phyloP scores from a whole-genome alignment of 1,140 invertebrate species.

The Uloborus diversus region DNA sequence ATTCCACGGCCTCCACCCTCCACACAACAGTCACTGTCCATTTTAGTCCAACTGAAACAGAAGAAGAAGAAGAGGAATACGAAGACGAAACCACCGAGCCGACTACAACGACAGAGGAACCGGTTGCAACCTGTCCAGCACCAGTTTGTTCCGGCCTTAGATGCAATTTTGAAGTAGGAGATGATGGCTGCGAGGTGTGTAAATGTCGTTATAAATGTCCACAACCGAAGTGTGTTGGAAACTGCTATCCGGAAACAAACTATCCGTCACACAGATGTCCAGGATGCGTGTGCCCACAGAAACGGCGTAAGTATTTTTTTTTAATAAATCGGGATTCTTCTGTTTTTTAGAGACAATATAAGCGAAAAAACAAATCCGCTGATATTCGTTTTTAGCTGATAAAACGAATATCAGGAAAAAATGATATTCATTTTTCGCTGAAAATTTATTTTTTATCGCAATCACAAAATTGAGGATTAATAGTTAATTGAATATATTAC shows the following conservation, averaged over 20 bases:
- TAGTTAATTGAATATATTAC: too few relatives aligned
- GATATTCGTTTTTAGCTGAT: too few relatives aligned
- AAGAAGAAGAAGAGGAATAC: not conserved
- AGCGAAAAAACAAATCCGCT: not conserved
- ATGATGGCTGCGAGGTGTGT: constrained; percentile 38
- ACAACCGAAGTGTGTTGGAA: constrained; percentile 37
- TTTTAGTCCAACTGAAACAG: not conserved
- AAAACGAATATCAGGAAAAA: too few relatives aligned
- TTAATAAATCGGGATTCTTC: not conserved
- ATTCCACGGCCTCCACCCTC: not conserved
- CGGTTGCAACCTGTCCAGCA: constrained; percentile 1
- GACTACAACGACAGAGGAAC: not conserved
- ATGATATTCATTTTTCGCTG: too few relatives aligned
- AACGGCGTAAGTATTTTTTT: constrained; percentile 29
- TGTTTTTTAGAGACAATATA: not conserved
- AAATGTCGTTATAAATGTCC: constrained; percentile 45
- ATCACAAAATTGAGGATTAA: too few relatives aligned
- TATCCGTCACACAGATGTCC: constrained; percentile 40
- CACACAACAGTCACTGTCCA: constrained; percentile 37
- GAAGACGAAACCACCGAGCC: not conserved
- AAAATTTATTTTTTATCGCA: too few relatives aligned
- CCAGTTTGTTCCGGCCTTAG: constrained; percentile 33
- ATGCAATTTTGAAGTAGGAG: constrained; percentile 14
- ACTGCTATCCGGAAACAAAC: constrained; percentile 38
- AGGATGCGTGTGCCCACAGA: constrained; percentile 39